phyloP scores from a whole-genome alignment of 2,888 invertebrate genomes.

The Ormyrus thymus region DNA sequence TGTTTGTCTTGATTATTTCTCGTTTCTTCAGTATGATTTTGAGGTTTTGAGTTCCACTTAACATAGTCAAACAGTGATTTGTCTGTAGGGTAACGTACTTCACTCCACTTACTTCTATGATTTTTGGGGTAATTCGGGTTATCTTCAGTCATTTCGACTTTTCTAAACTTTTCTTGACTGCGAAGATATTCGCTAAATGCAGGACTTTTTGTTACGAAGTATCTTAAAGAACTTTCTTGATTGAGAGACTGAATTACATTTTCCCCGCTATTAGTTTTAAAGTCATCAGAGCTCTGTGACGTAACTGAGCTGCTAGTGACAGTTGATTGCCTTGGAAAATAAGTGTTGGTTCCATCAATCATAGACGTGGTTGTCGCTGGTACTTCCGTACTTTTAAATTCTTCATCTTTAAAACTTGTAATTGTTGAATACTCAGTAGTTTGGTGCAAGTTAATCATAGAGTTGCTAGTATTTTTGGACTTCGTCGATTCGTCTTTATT shows the following conservation, averaged over 20 bases:
- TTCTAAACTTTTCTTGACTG: conserved; percentile 58
- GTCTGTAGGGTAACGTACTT: conserved; percentile 66
- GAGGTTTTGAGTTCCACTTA: conserved; percentile 57
- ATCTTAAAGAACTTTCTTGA: conserved; percentile 57
- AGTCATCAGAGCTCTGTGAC: conserved; percentile 71
- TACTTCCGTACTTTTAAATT: conserved; percentile 20
- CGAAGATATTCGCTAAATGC: conserved; percentile 63
- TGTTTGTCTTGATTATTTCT: conserved; percentile 5
- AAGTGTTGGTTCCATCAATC: conserved; percentile 10
- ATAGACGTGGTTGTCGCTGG: conserved; percentile 15
- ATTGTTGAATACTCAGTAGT: conserved; percentile 30
- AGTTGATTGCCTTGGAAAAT: conserved; percentile 5
- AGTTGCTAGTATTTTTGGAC: conserved; percentile 31
- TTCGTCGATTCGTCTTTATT: conserved; percentile 13
- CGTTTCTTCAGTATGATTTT: conserved; percentile 19
- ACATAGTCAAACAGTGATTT: conserved; percentile 58
- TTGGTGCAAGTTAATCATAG: conserved; percentile 37
- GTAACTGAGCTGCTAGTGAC: conserved; percentile 55
- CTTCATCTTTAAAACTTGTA: too few species aligned
- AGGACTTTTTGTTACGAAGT: conserved; percentile 61
- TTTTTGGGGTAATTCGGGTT: conserved; percentile 69
- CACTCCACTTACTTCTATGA: conserved; percentile 70
- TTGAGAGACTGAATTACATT: conserved; percentile 61
- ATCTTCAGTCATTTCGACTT: conserved; percentile 62
- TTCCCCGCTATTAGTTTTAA: conserved; percentile 71